Base-by-base conservation (phyloP, 1,140 invertebrate species). In the Nasonia vitripennis region DNA sequence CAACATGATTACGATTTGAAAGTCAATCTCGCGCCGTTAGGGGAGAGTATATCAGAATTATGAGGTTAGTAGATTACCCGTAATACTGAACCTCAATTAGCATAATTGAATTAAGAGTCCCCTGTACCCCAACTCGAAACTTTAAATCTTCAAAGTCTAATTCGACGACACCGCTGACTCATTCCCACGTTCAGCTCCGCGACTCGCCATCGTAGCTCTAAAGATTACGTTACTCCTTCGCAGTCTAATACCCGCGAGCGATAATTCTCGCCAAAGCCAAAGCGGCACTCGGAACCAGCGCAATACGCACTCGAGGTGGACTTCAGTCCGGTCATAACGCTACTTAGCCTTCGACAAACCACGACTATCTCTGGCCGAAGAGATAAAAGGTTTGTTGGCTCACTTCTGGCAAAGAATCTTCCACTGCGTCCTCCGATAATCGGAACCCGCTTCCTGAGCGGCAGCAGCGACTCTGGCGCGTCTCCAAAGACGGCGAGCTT, bases 351-450 rank as follows among this genome's bases (percentile, higher is more conserved):
- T 20, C 2, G 17, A 62, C 55, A 17, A 20, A 20, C 14, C 17
- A 14, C 55, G 17, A n/a, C 55, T 14, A 17, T 27, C 73, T 41
- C 10, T 17, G 2, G 9, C 37, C 31, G 41, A 17, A 0, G 48
- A 20, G 75, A 78, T 78, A 78, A 78, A 78, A 78, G 77, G 48
- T 78, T 78, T 62, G 77, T 67, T 78, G 75, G 77, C 77, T 78
- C 51, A 27, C 41, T 37, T 20, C n/a, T 9, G 77, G 12, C 55
- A 62, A 62, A 62, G 55, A 2, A 55, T 27, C n/a, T 55, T 2
- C 71, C 37, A 14, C 71, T 11, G 14, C 37, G 12, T 6, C 68
- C n/a, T 45, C 74, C 74, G 78, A 79, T 67, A 79, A 79, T 79
- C 78, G 78, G 34, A 79, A 70, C 34, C 34, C 37, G 41, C 37